A percentile compares a stretch with the other conserved stretches of the same genome.
Evolutionary conservation across 2,888 invertebrate genomes (phyloP).

Genomic region (Eulithis prunata): DNA sequence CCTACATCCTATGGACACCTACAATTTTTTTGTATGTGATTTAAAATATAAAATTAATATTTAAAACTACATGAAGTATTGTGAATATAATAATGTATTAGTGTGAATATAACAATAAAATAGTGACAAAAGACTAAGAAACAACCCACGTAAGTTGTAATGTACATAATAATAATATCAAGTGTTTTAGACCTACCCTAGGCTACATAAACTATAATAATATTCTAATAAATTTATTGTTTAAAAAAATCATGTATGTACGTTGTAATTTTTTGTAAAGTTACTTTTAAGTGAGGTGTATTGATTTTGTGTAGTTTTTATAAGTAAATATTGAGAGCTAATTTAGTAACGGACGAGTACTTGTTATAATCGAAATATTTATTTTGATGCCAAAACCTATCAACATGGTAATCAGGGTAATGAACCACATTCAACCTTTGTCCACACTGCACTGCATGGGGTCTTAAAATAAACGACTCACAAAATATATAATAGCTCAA

Average conservation of each 20-base stretch:
- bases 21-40: not conserved
- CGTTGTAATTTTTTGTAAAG: constrained; percentile 80
- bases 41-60: not conserved
- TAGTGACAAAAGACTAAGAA: constrained; percentile 72
- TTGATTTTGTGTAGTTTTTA: constrained; percentile 81
- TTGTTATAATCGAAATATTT: constrained; percentile 31
- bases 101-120: constrained; percentile 80
- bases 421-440: constrained; percentile 31
- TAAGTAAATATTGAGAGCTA: constrained; percentile 78
- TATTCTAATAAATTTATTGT: constrained; percentile 38
- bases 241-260: constrained; percentile 65
- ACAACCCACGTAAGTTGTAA: constrained; percentile 65
- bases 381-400: constrained; percentile 43
- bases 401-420: constrained; percentile 79
- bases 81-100: constrained; percentile 47
- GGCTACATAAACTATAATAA: constrained; percentile 46
- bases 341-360: constrained; percentile 72
- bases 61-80: constrained; percentile 34
- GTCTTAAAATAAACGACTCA: not conserved
- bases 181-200: constrained; percentile 61
- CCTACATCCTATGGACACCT: not conserved
- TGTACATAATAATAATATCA: constrained; percentile 54
- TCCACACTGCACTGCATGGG: constrained; percentile 2
- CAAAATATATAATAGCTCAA: not conserved
- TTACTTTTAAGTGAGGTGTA: constrained; percentile 73